A percentile compares a stretch with the other conserved stretches of the same genome.
Evolutionary conservation across 2,797 vertebrate genomes (phyloP).

Genomic region (Acrossocheilus wenchowensis): DNA sequence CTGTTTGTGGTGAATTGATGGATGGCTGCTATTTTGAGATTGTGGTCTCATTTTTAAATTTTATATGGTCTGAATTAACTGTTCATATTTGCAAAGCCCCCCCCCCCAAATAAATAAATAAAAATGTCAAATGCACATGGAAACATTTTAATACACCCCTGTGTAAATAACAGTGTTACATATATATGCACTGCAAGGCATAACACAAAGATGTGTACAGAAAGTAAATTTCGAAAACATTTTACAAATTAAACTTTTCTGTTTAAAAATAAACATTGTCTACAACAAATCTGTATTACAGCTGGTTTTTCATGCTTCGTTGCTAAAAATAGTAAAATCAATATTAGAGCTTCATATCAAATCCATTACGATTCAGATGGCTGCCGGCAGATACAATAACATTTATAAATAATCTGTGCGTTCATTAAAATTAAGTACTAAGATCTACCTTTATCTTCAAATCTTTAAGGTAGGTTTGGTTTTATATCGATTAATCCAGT

Average conservation of each 20-base stretch:
- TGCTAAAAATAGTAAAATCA: not conserved
- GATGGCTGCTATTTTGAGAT: constrained; percentile 7
- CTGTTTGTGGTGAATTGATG: not conserved
- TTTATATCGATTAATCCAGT: not conserved
- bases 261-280: constrained; percentile 40
- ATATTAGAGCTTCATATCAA: not conserved
- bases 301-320: not conserved
- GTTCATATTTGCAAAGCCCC: not conserved
- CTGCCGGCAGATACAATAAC: not conserved
- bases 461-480: not conserved
- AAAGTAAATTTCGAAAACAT: not conserved
- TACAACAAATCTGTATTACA: not conserved
- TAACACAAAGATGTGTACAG: constrained; percentile 18
- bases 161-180: constrained; percentile 30
- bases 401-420: constrained; percentile 3
- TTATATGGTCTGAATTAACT: not conserved
- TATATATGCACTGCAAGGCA: not conserved
- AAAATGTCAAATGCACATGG: not conserved
- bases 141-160: constrained; percentile 30
- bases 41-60: not conserved
- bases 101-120: not conserved
- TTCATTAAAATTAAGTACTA: not conserved
- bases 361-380: not conserved
- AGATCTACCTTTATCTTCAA: not conserved
- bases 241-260: constrained; percentile 12